These are phyloP conservation scores for Resseliella maxima DNA, from an alignment of 2,888 invertebrate genomes.

Conservation along the genomic window DNA sequence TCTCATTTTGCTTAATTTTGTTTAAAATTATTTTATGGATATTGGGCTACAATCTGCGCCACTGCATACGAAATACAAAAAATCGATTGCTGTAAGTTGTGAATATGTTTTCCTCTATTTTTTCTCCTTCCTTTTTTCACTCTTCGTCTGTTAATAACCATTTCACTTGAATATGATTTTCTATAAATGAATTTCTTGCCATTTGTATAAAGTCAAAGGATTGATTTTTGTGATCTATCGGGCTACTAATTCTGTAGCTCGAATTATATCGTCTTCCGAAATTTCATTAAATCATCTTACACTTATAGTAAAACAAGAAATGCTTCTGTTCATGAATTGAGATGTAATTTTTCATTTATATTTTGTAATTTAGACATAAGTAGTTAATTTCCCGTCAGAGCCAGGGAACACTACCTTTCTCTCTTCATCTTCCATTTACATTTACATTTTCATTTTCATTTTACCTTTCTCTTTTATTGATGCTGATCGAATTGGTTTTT, in stretches of 20 bases:
- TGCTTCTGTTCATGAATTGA: background rate
- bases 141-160: background rate
- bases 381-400: background rate
- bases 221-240: slow-evolving; percentile 7
- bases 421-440: too few relatives aligned
- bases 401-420: background rate
- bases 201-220: background rate
- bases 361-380: too few relatives aligned
- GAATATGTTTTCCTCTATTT: background rate
- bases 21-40: background rate
- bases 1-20: background rate
- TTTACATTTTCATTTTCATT: background rate
- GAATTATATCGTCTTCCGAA: slow-evolving; percentile 4
- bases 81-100: background rate
- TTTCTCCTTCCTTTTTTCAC: background rate
- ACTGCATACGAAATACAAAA: background rate
- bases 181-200: background rate
- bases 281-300: slow-evolving; percentile 27
- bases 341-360: slow-evolving; percentile 24
- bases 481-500: background rate
- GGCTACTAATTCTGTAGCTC: background rate
- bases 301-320: background rate
- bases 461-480: background rate
- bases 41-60: background rate
- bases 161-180: background rate